These are phyloP conservation scores for Platanista minor DNA, from an alignment of 2,113 vertebrate genomes.

Conservation along the genomic window DNA sequence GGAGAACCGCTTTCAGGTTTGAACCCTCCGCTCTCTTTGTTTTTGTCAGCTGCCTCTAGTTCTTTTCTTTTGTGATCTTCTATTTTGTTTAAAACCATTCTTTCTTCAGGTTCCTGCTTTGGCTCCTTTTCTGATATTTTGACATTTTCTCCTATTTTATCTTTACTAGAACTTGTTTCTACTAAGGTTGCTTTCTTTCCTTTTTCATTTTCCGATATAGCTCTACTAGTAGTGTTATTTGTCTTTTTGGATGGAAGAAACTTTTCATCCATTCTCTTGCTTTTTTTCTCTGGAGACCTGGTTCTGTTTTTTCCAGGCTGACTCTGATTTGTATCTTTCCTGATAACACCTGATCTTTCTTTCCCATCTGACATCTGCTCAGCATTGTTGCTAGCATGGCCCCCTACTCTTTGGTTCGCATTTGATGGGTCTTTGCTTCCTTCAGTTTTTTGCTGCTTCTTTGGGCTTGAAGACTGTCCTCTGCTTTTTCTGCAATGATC, in stretches of 20 bases:
- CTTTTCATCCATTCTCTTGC: slow-evolving; percentile 4
- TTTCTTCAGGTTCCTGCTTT: slow-evolving; percentile 60
- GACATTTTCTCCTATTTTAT: slow-evolving; percentile 74
- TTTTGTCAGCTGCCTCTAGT: slow-evolving; percentile 55
- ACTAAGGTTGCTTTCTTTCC: not conserved
- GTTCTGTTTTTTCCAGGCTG: slow-evolving; percentile 33
- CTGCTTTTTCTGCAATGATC: slow-evolving; percentile 28
- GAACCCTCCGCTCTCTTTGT: slow-evolving; percentile 70
- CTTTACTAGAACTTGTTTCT: slow-evolving; percentile 62
- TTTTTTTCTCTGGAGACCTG: slow-evolving; percentile 53
- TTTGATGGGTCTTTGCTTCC: slow-evolving; percentile 16
- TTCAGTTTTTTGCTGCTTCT: slow-evolving; percentile 75
- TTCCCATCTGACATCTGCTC: slow-evolving; percentile 76
- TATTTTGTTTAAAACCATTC: not conserved
- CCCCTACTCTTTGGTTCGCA: not conserved
- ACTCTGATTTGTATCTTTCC: slow-evolving; percentile 57
- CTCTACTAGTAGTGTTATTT: not conserved
- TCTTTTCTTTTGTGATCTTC: slow-evolving; percentile 39
- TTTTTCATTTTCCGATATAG: slow-evolving; percentile 24
- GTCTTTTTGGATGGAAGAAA: slow-evolving; percentile 30
- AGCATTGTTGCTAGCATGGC: not conserved
- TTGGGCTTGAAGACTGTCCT: slow-evolving; percentile 83
- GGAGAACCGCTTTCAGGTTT: slow-evolving; percentile 76
- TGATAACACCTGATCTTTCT: not conserved
- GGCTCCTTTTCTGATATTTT: slow-evolving; percentile 68